These are phyloP conservation scores for Aptenodytes patagonicus DNA, from an alignment of 2,113 vertebrate genomes.

Conservation along the genomic window DNA sequence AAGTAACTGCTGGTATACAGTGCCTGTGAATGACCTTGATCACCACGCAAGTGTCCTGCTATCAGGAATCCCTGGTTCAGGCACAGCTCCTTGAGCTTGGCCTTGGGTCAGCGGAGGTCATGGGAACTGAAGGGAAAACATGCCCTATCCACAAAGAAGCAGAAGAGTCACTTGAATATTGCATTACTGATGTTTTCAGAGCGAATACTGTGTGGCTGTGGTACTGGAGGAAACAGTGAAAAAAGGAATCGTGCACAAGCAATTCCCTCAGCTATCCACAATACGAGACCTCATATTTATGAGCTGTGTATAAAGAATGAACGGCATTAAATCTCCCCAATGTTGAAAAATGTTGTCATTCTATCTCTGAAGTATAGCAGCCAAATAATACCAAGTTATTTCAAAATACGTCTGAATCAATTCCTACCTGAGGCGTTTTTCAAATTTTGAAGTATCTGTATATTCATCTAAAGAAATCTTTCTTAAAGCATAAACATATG, in stretches of 20 bases:
- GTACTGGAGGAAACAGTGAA: neutral
- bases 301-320: neutral
- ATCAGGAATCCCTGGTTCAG: neutral
- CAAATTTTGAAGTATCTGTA: neutral
- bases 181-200: neutral
- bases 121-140: neutral
- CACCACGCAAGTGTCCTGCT: accelerated
- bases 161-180: neutral
- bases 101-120: neutral
- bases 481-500: neutral
- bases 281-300: accelerated
- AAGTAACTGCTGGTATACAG: neutral
- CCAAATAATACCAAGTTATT: neutral
- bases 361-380: neutral
- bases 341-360: neutral
- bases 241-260: neutral
- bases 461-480: neutral
- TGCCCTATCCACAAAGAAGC: neutral
- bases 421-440: neutral
- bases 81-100: neutral
- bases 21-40: neutral
- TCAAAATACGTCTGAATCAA: neutral
- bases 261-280: neutral
- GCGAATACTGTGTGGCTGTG: neutral
- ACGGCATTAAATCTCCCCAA: neutral